phyloP scores from a whole-genome alignment of 2,888 invertebrate genomes.

The Zhuqinia jingwanae region DNA sequence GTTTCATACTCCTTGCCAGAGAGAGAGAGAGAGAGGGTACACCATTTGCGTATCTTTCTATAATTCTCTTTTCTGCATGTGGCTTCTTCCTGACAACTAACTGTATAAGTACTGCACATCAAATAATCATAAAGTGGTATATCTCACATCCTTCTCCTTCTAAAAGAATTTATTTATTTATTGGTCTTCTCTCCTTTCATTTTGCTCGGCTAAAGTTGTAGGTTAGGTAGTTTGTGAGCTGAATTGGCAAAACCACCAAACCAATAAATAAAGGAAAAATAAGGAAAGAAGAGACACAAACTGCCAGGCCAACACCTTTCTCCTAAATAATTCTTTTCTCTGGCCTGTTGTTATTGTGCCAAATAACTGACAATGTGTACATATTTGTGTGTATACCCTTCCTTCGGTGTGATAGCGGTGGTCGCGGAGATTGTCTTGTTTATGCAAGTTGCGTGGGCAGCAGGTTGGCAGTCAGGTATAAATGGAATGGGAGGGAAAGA shows the following conservation, averaged over 20 bases:
- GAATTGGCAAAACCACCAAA: no score
- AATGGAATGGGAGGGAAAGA: neutral
- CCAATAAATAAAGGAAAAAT: no score
- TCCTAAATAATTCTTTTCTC: neutral
- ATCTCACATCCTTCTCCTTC: neutral
- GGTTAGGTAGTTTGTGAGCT: neutral
- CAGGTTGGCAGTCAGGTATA: neutral
- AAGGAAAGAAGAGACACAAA: no score
- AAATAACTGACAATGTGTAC: no score
- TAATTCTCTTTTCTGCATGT: neutral
- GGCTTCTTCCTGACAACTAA: neutral
- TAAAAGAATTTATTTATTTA: constrained; percentile 1
- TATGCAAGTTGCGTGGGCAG: constrained; percentile 3
- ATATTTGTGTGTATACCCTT: no score
- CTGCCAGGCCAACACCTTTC: neutral
- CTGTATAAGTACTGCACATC: neutral
- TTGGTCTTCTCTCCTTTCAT: neutral
- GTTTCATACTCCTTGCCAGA: no score
- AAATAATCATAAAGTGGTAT: neutral
- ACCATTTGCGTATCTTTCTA: no score
- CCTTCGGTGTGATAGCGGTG: no score
- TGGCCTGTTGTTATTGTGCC: neutral
- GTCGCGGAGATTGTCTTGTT: neutral
- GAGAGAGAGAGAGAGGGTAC: no score
- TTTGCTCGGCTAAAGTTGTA: neutral